Evolutionary conservation across 1,140 invertebrate genomes (phyloP).

Genomic region (Campoletis sonorensis): DNA sequence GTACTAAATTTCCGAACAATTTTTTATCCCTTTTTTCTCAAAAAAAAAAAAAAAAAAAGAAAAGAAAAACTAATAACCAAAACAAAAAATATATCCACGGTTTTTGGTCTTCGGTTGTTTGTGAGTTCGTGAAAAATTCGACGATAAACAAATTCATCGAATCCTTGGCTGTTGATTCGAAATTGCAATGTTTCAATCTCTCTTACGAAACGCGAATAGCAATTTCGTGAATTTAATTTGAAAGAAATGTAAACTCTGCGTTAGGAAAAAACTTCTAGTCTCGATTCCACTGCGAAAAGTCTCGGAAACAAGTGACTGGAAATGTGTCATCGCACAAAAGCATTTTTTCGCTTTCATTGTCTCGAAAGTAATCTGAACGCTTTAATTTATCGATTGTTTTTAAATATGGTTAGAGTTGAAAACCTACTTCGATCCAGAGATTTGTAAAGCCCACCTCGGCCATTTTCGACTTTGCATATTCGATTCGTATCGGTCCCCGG

Average conservation of each 20-base stretch:
- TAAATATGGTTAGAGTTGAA: constrained; percentile 60
- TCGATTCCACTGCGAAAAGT: neutral
- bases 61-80: neutral
- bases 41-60: constrained; percentile 1
- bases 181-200: neutral
- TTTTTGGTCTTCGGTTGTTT: neutral
- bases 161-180: neutral
- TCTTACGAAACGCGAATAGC: neutral
- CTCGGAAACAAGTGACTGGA: too few relatives aligned
- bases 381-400: constrained; percentile 25
- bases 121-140: neutral
- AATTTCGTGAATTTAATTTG: neutral
- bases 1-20: neutral
- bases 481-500: constrained; percentile 96
- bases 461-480: constrained; percentile 99
- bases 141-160: neutral
- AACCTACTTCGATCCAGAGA: constrained; percentile 77
- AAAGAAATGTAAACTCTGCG: neutral
- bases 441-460: constrained; percentile 83
- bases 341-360: neutral
- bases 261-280: neutral
- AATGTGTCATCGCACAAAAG: neutral
- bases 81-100: neutral
- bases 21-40: neutral
- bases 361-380: too few relatives aligned